Conservation (phyloP, 1,140 invertebrate species). For the Druon quercuslanigerum region DNA sequence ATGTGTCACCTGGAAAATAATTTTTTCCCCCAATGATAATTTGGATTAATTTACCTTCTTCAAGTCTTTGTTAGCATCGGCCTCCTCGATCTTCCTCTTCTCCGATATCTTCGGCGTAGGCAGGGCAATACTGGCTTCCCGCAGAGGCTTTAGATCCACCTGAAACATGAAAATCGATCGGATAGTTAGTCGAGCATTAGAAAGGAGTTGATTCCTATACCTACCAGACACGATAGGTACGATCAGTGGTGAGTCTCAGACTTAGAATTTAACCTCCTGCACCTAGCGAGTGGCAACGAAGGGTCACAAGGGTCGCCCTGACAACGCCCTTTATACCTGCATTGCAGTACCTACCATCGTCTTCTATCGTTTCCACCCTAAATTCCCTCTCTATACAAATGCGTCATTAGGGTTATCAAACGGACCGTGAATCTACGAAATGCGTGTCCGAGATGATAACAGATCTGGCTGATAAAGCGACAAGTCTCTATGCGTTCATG, state of each 20-base stretch:
- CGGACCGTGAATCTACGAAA: neutral
- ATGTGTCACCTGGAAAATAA: too few species aligned
- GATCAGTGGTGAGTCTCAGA: slow-evolving; percentile 56
- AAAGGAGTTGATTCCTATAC: slow-evolving; percentile 46
- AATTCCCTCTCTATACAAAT: neutral
- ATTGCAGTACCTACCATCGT: slow-evolving; percentile 60
- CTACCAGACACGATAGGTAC: slow-evolving; percentile 46
- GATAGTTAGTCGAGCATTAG: slow-evolving; percentile 37
- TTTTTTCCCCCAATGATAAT: neutral
- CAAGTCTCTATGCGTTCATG: too few species aligned
- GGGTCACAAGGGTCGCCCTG: slow-evolving; percentile 71
- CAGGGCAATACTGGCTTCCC: slow-evolving; percentile 69
- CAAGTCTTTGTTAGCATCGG: slow-evolving; percentile 74
- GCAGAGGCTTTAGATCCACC: slow-evolving; percentile 72
- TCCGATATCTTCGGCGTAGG: slow-evolving; percentile 70
- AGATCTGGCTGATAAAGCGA: neutral
- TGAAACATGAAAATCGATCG: slow-evolving; percentile 61
- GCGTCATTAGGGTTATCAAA: neutral
- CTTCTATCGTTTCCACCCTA: slow-evolving; percentile 50
- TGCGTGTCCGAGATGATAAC: neutral
- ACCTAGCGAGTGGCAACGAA: slow-evolving; percentile 59
- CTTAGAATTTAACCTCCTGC: slow-evolving; percentile 52
- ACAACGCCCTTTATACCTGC: slow-evolving; percentile 73
- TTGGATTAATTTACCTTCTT: slow-evolving; percentile 71
- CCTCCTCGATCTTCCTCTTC: slow-evolving; percentile 74